These are phyloP conservation scores for Zaprionus africanus DNA, from an alignment of 1,140 invertebrate genomes.

Conservation along the genomic window DNA sequence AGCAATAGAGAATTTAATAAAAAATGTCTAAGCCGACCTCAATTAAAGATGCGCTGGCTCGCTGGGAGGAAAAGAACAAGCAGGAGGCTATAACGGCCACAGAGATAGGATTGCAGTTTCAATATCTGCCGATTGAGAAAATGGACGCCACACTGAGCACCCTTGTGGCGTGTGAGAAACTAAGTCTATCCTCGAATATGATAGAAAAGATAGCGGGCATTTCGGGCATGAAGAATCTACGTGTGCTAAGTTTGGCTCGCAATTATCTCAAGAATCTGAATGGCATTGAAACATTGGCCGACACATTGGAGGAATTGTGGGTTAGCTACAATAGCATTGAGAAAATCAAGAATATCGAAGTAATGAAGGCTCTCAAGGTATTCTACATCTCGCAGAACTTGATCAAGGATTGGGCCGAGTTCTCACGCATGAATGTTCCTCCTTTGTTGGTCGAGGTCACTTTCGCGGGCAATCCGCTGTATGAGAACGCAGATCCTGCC, in stretches of 20 bases:
- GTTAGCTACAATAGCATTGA: slow-evolving; percentile 97
- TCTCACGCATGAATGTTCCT: slow-evolving; percentile 88
- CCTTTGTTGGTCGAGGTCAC: slow-evolving; percentile 89
- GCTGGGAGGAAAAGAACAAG: slow-evolving; percentile 93
- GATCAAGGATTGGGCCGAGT: slow-evolving; percentile 95
- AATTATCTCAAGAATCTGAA: slow-evolving; percentile 96
- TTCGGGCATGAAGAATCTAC: slow-evolving; percentile 92
- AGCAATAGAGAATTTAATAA: neutral
- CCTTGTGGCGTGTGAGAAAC: slow-evolving; percentile 89
- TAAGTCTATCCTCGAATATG: slow-evolving; percentile 95
- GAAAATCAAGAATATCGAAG: slow-evolving; percentile 94
- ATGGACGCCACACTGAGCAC: slow-evolving; percentile 90
- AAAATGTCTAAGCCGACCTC: slow-evolving; percentile 85
- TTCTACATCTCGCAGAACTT: slow-evolving; percentile 95
- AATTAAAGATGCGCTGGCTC: slow-evolving; percentile 91
- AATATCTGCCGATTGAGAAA: slow-evolving; percentile 93
- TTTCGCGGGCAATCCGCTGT: slow-evolving; percentile 93
- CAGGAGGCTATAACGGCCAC: slow-evolving; percentile 88
- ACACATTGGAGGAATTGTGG: slow-evolving; percentile 96
- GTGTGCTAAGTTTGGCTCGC: slow-evolving; percentile 93
- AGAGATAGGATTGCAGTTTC: slow-evolving; percentile 91
- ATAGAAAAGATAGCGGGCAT: slow-evolving; percentile 95
- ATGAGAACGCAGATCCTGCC: slow-evolving; percentile 90
- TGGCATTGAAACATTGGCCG: slow-evolving; percentile 92
- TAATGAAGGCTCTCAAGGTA: slow-evolving; percentile 92